Conservation (phyloP, 2,888 invertebrate species). For the Octonoba sinensis region DNA sequence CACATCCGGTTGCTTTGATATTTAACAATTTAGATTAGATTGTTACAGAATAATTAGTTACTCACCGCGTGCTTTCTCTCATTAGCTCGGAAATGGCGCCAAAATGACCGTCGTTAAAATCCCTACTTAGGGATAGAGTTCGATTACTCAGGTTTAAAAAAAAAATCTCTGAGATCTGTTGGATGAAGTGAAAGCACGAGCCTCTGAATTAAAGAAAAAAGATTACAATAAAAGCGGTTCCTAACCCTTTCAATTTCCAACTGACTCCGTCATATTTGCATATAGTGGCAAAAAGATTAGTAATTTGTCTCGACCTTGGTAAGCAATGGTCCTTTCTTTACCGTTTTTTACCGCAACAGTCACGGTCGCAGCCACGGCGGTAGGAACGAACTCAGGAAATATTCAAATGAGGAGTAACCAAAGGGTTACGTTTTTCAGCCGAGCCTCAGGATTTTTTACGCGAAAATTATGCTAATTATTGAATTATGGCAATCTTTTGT, state of each 20-base stretch:
- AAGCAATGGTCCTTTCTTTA: constrained; percentile 3
- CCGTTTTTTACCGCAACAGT: not conserved
- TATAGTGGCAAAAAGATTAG: not conserved
- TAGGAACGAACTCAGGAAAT: constrained; percentile 42
- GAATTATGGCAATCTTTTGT: constrained; percentile 42
- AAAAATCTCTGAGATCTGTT: not conserved
- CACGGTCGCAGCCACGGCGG: constrained; percentile 7
- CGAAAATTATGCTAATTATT: constrained; percentile 56
- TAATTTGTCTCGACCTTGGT: constrained; percentile 34
- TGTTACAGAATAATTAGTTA: too few species aligned
- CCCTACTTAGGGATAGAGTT: too few species aligned
- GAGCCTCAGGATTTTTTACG: constrained; percentile 31
- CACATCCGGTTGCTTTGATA: too few species aligned
- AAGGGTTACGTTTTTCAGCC: constrained; percentile 46
- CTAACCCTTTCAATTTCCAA: constrained; percentile 30
- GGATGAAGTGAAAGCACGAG: constrained; percentile 46
- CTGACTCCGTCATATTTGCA: constrained; percentile 16
- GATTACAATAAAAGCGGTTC: constrained; percentile 34
- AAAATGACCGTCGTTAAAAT: too few species aligned
- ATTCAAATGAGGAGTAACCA: constrained; percentile 55
- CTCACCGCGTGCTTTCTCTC: too few species aligned
- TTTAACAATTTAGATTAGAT: too few species aligned
- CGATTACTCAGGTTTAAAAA: too few species aligned
- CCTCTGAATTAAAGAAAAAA: not conserved
- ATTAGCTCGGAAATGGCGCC: too few species aligned